Percentiles rank a stretch among this genome's conserved stretches.
Conservation (phyloP, 2,797 vertebrate genomes). For the Spheniscus humboldti region DNA sequence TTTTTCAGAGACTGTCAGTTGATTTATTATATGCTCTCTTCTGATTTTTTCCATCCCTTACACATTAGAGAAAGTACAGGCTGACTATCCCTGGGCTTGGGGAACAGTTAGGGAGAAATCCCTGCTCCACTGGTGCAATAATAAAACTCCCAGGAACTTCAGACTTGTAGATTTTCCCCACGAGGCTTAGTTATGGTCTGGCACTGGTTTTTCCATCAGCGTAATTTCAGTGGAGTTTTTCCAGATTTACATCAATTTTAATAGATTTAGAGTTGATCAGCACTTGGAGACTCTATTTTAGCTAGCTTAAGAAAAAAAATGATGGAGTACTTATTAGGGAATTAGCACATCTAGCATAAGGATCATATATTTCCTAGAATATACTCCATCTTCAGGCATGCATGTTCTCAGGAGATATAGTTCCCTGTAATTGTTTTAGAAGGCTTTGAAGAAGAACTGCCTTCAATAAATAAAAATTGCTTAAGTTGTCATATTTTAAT, state of each 20-base stretch:
- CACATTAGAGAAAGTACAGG: neutral
- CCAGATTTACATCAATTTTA: neutral
- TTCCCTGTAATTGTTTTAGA: neutral
- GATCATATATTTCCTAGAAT: neutral
- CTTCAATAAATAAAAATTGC: neutral
- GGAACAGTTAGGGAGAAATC: neutral
- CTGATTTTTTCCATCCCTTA: slow-evolving; percentile 56
- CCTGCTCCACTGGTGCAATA: neutral
- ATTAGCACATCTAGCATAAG: neutral
- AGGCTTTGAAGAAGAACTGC: neutral
- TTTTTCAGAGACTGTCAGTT: slow-evolving; percentile 37
- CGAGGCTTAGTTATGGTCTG: neutral
- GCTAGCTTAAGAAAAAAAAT: neutral
- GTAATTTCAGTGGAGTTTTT: neutral
- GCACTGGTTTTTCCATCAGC: neutral
- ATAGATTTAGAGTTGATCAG: neutral
- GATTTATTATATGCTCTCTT: slow-evolving; percentile 47
- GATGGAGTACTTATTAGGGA: neutral
- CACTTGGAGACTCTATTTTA: neutral
- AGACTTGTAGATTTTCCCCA: neutral
- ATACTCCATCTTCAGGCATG: neutral
- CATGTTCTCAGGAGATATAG: neutral
- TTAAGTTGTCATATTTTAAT: neutral
- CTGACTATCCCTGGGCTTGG: neutral
- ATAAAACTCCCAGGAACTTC: neutral